Percentiles rank a stretch among this genome's conserved stretches.
phyloP scores from a whole-genome alignment of 37 sponge, comb jelly and placozoan genomes.

The Haliclona indistincta region DNA sequence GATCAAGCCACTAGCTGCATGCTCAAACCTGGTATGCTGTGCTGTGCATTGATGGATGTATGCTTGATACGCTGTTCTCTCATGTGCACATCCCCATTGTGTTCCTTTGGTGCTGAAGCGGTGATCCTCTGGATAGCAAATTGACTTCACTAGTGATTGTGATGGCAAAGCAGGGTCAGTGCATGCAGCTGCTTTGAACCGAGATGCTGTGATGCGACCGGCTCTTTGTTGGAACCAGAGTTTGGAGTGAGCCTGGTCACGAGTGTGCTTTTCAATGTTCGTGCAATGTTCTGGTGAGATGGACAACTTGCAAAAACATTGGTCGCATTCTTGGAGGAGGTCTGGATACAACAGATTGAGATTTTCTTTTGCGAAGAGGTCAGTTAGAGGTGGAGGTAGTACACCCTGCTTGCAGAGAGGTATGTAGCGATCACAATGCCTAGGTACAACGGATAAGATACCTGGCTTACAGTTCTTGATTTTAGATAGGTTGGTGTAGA shows the following conservation, averaged over 20 bases:
- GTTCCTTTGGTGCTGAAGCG: slow-evolving; percentile 27
- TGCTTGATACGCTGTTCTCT: slow-evolving; percentile 20
- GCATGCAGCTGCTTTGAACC: slow-evolving; percentile 34
- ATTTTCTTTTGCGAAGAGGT: slow-evolving; percentile 16
- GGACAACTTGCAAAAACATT: slow-evolving; percentile 4
- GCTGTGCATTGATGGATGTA: background rate
- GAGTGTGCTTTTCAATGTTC: slow-evolving; percentile 26
- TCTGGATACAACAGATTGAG: slow-evolving; percentile 30
- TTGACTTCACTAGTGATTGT: slow-evolving; percentile 29
- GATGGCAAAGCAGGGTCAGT: slow-evolving; percentile 43
- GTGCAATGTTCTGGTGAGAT: slow-evolving; percentile 19
- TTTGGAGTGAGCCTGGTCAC: slow-evolving; percentile 22
- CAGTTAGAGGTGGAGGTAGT: slow-evolving; percentile 35
- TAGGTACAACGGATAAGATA: slow-evolving; percentile 45
- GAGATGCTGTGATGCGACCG: slow-evolving; percentile 60
- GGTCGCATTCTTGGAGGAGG: slow-evolving; percentile 26
- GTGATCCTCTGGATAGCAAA: slow-evolving; percentile 52
- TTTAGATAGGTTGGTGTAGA: slow-evolving; percentile 15
- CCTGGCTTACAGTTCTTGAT: slow-evolving; percentile 39
- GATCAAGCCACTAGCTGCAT: slow-evolving; percentile 25
- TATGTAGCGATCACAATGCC: slow-evolving; percentile 22
- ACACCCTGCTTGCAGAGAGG: slow-evolving; percentile 20
- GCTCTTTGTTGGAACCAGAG: slow-evolving; percentile 65
- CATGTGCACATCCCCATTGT: slow-evolving; percentile 57
- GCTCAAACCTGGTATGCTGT: slow-evolving; percentile 15